Conservation (phyloP, 2,888 invertebrate species). For the Elysia crispata region DNA sequence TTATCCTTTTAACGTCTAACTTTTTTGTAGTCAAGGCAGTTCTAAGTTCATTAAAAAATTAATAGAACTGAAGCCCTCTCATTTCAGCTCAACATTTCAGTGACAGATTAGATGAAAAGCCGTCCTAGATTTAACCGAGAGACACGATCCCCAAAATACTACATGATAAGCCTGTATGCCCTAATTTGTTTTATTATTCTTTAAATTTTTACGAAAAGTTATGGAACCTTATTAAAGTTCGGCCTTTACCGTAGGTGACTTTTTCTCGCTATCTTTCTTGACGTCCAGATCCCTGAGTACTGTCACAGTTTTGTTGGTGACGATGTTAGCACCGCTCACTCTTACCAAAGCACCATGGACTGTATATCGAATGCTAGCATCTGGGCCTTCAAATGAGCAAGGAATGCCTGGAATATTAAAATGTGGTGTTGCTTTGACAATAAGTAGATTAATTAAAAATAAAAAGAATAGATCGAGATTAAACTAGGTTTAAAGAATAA, state of each 20-base stretch:
- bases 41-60: no score
- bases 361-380: slow-evolving; percentile 70
- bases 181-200: no score
- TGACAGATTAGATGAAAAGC: no score
- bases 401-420: slow-evolving; percentile 56
- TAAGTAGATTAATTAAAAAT: no score
- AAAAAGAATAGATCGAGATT: no score
- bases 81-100: no score
- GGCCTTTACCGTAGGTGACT: slow-evolving; percentile 53
- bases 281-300: slow-evolving; percentile 67
- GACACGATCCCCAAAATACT: not conserved
- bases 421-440: not conserved
- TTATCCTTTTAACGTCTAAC: no score
- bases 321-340: slow-evolving; percentile 67
- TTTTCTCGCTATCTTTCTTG: slow-evolving; percentile 56
- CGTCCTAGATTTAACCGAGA: no score
- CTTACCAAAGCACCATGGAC: slow-evolving; percentile 69
- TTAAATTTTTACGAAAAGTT: no score
- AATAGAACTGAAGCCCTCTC: no score
- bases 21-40: no score
- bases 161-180: not conserved
- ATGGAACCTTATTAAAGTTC: not conserved
- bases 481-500: not conserved
- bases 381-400: slow-evolving; percentile 72
- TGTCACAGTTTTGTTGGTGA: slow-evolving; percentile 65